Base-by-base conservation (phyloP, 2,888 invertebrate genomes). In the Tachystola acroxantha region DNA sequence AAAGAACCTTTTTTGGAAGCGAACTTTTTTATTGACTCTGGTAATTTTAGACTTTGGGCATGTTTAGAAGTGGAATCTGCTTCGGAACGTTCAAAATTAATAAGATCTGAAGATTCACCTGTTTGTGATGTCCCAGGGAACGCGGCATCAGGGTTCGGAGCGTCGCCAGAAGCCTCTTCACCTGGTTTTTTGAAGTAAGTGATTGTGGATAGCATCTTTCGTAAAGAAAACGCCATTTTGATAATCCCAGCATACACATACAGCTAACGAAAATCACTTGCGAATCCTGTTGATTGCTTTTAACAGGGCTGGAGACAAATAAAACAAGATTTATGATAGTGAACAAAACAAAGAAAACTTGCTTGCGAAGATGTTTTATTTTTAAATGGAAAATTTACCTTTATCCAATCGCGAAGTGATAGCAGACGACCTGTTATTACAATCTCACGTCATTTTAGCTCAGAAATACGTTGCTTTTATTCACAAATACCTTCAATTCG, bases 151-250 rank as follows among this genome's bases (percentile, higher is more conserved):
- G 34, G 35, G n/a, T n/a, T n/a, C 14, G 36, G 14, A 22, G 22
- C 33, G 31, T 39, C 24, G 2, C n/a, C 24, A n/a, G 24, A 6
- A n/a, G n/a, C 53, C 3, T 40, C 48, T 0, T 67, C 69, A 0
- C 57, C 78, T 6, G 79, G 54, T 47, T 81, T 82, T 12, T 81
- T 68, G 42, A 86, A 86, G 47, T 85, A 86, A 2, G 61, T 72
- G 30, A 85, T 86, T 44, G 81, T 84, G 3, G 82, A 82, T 34
- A 85, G 57, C 64, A 86, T 86, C 56, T 76, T 81, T 44, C 80
- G 55, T 32, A 86, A 48, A 2, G 86, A 79, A 57, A 85, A 86
- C 68, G 85, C 78, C 86, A 86, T 86, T 53, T 50, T 64, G 26
- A 6, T 20, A 30, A 30, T 27, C 9, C 9, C 6, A 10, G 31